Evolutionary conservation across 2,888 invertebrate genomes (phyloP).

Genomic region (Meteorus cinctellus): DNA sequence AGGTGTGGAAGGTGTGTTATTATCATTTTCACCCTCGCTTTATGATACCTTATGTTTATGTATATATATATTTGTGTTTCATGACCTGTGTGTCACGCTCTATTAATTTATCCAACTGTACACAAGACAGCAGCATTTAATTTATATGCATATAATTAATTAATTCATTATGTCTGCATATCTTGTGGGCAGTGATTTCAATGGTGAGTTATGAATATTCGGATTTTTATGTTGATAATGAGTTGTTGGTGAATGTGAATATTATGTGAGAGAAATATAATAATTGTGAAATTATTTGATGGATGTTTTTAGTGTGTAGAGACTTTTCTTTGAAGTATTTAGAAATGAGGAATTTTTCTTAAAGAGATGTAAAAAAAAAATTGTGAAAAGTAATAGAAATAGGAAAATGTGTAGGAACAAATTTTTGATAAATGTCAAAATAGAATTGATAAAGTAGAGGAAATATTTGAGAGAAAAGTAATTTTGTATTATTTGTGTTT

Average conservation of each 20-base stretch:
- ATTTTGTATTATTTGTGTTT: no score
- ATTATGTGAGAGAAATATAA: no score
- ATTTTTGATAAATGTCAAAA: no score
- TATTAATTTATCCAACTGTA: slow-evolving; percentile 40
- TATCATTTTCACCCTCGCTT: slow-evolving; percentile 16
- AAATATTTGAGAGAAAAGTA: no score
- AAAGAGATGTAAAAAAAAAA: no score
- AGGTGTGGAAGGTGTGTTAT: slow-evolving; percentile 17
- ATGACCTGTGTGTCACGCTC: slow-evolving; percentile 47
- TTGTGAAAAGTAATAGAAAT: no score
- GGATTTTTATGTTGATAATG: slow-evolving; percentile 13
- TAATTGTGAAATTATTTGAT: no score
- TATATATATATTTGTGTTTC: slow-evolving; percentile 23
- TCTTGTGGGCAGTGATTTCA: slow-evolving; percentile 29
- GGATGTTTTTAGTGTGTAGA: no score
- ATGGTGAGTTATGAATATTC: background rate
- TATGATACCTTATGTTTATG: background rate
- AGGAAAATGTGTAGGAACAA: no score
- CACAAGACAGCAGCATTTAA: slow-evolving; percentile 25
- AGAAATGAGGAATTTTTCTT: no score
- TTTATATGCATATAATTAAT: slow-evolving; percentile 30
- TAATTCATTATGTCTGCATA: slow-evolving; percentile 44
- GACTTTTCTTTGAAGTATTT: no score
- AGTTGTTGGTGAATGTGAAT: slow-evolving; percentile 30
- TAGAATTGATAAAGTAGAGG: no score